Evolutionary conservation across 2,797 vertebrate genomes (phyloP).

Genomic region (Mormyrus hasselquistii): DNA sequence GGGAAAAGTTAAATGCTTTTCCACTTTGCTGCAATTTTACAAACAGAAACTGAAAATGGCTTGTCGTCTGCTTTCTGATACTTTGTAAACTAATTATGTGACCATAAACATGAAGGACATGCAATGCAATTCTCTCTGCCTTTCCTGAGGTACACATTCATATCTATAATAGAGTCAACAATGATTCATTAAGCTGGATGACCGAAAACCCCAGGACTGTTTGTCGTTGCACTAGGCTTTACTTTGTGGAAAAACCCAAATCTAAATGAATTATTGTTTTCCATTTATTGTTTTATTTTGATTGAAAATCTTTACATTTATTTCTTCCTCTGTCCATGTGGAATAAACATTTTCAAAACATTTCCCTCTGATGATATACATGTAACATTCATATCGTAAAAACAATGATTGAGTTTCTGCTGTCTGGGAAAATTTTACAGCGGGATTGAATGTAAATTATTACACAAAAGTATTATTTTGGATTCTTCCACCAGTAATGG

Average conservation of each 20-base stretch:
- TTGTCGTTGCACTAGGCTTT: neutral
- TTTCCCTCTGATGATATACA: neutral
- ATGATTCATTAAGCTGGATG: slow-evolving; percentile 41
- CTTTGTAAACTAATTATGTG: slow-evolving; percentile 67
- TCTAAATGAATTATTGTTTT: neutral
- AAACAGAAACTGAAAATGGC: slow-evolving; percentile 52
- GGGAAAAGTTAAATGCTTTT: slow-evolving; percentile 51
- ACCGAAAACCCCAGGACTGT: neutral
- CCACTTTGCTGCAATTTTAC: slow-evolving; percentile 50
- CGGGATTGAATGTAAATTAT: neutral
- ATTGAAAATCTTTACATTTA: neutral
- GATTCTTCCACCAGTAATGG: neutral
- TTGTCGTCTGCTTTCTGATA: slow-evolving; percentile 58
- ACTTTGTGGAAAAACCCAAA: neutral
- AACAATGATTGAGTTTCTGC: neutral
- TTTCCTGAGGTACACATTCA: slow-evolving; percentile 44
- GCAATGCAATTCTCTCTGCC: slow-evolving; percentile 54
- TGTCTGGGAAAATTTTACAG: neutral
- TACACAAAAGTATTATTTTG: neutral
- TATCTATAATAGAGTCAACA: slow-evolving; percentile 43
- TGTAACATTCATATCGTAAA: neutral
- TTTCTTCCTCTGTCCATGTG: neutral
- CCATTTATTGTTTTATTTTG: neutral
- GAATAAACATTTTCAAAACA: neutral
- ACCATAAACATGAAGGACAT: slow-evolving; percentile 64